phyloP scores from a whole-genome alignment of 2,888 invertebrate species.

The Rhimphoctona megacephalus region DNA sequence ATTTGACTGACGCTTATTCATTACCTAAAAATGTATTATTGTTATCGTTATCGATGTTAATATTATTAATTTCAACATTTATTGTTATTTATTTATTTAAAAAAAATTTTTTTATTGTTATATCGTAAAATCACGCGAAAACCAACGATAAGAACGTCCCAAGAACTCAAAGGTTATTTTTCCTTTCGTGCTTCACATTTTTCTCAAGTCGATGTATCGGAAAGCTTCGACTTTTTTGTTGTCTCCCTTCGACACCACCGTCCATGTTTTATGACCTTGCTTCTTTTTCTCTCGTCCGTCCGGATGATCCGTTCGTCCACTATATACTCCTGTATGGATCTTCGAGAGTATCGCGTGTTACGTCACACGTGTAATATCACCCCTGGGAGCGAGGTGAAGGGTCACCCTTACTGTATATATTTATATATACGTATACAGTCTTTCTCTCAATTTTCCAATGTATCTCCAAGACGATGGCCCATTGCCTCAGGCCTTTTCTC shows the following conservation, averaged over 20 bases:
- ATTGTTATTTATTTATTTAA: no score
- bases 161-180: background rate
- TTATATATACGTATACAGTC: slow-evolving; percentile 17
- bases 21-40: background rate
- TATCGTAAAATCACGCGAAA: background rate
- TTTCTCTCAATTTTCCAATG: slow-evolving; percentile 70
- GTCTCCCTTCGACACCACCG: slow-evolving; percentile 23
- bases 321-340: slow-evolving; percentile 34
- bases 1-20: slow-evolving; percentile 4
- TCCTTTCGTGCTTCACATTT: background rate
- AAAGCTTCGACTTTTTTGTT: slow-evolving; percentile 12
- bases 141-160: background rate
- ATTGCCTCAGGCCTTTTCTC: slow-evolving; percentile 35
- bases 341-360: slow-evolving; percentile 38
- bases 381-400: slow-evolving; percentile 66
- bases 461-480: slow-evolving; percentile 11
- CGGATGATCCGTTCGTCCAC: slow-evolving; percentile 28
- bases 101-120: no score
- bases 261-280: slow-evolving; percentile 56
- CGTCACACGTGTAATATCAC: slow-evolving; percentile 69
- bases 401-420: slow-evolving; percentile 10
- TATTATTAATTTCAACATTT: no score
- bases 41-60: background rate
- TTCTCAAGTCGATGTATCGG: slow-evolving; percentile 16
- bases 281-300: slow-evolving; percentile 6